These are phyloP conservation scores for Mirza zaza DNA, from an alignment of 2,113 vertebrate species.

Conservation along the genomic window DNA sequence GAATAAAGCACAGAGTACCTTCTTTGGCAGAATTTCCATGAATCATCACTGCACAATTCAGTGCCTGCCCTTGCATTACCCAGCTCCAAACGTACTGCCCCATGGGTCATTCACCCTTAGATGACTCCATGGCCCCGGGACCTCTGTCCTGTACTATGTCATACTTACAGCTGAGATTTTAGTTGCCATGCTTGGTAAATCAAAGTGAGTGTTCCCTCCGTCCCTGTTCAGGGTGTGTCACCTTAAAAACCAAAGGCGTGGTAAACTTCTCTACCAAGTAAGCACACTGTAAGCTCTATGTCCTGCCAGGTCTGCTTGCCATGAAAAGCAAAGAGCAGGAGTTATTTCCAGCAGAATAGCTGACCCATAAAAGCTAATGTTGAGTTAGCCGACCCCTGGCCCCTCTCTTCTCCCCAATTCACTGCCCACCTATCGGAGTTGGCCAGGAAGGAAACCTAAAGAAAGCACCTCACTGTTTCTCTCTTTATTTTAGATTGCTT, in stretches of 20 bases:
- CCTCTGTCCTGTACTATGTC: background rate
- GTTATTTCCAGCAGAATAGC: background rate
- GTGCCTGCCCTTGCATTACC: background rate
- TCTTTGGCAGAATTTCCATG: slow-evolving; percentile 60
- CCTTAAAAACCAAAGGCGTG: background rate
- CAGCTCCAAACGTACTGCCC: background rate
- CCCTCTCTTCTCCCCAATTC: background rate
- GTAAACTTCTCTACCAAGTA: background rate
- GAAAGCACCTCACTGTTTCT: background rate
- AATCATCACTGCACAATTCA: slow-evolving; percentile 30
- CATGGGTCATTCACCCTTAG: background rate
- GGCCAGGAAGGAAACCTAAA: background rate
- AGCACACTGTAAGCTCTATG: background rate
- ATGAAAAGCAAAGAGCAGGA: background rate
- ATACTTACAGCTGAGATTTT: background rate
- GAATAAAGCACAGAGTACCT: slow-evolving; percentile 59
- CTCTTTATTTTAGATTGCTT: background rate
- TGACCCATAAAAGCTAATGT: background rate
- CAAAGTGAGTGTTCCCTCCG: background rate
- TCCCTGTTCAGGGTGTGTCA: background rate
- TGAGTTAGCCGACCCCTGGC: background rate
- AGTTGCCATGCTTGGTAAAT: background rate
- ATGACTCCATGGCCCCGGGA: background rate
- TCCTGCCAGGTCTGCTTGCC: background rate
- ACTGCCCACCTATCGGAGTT: background rate